Base-by-base conservation (phyloP, 35 echinoderm and acorn worm species). In the Hemicentrotus pulcherrimus region DNA sequence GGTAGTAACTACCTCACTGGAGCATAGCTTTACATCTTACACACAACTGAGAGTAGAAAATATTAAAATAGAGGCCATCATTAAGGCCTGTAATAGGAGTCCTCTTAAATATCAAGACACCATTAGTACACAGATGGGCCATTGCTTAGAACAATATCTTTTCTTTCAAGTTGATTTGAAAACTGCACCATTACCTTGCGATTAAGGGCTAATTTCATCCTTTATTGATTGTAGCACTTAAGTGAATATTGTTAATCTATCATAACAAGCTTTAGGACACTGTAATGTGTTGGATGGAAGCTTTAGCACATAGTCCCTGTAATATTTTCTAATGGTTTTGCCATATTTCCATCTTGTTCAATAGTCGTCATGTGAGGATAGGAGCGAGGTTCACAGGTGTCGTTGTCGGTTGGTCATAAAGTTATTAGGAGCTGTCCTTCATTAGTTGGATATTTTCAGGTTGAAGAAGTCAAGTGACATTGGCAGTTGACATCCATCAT, bases 241-340 rank as follows among this genome's bases (percentile, higher is more conserved):
- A 93, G 91, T 93, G 91, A 93, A 93, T 93, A 93, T 93, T 93
- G 91, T 93, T 93, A 93, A 93, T 93, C 91, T 93, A 93, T 93
- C 48, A 93, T 93, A 93, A 93, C 91, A 31, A 93, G 46, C 46
- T 28, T 32, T 58, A 90, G 88, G 91, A 50, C 45, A 46, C 32
- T 58, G 46, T 93, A 47, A 50, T 93, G 30, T 50, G 18, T 32
- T 93, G 46, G 91, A 31, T 58, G 91, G 31, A 47, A 31, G 46
- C 30, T 93, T 93, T 93, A 93, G 48, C 91, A 93, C 91, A 58
- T 93, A 47, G 91, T 58, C 48, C 46, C 48, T 33, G 88, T 30
- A 33, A 47, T 90, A 47, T 18, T 90, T 90, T 90, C 31, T 47
- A 33, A 33, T 41, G 32, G 32, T 41, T 47, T 47, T 47, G 46